Conservation (phyloP, 2,797 vertebrate species). For the Margarornis squamiger region DNA sequence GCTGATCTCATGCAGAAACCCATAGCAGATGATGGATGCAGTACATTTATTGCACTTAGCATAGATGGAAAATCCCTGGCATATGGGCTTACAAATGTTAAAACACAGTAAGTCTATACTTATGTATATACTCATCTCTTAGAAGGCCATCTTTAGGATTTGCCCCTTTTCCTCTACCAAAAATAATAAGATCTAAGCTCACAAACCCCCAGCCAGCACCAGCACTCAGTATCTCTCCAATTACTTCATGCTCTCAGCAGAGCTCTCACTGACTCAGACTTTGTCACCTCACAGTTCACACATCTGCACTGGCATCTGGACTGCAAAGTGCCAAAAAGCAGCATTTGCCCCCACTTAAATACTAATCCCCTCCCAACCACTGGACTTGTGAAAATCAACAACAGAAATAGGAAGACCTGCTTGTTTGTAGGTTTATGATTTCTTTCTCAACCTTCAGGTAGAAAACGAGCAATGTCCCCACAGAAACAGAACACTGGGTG, state of each 20-base stretch:
- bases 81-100: background rate
- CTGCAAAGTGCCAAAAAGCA: background rate
- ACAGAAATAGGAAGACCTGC: background rate
- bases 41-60: background rate
- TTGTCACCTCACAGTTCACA: background rate
- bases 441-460: background rate
- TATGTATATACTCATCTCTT: background rate
- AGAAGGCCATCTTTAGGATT: background rate
- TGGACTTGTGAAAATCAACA: background rate
- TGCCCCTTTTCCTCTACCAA: background rate
- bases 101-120: background rate
- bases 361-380: background rate
- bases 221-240: background rate
- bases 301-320: background rate
- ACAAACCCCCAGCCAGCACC: background rate
- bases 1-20: background rate
- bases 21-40: background rate
- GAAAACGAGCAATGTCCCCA: background rate
- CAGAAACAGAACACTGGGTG: background rate
- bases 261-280: background rate
- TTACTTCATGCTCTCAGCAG: background rate
- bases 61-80: background rate
- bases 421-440: background rate
- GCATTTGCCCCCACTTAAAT: background rate
- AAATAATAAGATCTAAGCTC: background rate